Percentiles rank a stretch among this genome's conserved stretches.
phyloP scores from a whole-genome alignment of 2,888 invertebrate species.

The Nebria salina region DNA sequence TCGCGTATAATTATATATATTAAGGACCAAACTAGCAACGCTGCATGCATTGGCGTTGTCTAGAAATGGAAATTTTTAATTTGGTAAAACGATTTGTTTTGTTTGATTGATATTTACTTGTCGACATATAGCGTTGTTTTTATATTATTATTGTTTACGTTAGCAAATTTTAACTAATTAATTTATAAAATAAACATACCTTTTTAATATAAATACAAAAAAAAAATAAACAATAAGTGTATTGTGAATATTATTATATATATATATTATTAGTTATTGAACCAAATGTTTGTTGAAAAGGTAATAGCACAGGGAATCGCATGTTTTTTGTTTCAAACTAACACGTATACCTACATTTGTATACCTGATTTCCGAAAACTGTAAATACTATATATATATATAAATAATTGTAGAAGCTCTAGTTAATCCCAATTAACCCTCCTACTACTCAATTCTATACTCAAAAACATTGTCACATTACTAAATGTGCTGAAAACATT shows the following conservation, averaged over 20 bases:
- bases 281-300: slow-evolving; percentile 32
- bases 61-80: background rate
- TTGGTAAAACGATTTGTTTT: slow-evolving; percentile 4
- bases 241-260: slow-evolving; percentile 39
- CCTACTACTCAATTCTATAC: slow-evolving; percentile 15
- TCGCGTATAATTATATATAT: slow-evolving; percentile 59
- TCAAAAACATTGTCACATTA: slow-evolving; percentile 4
- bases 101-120: slow-evolving; percentile 35
- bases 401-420: slow-evolving; percentile 13
- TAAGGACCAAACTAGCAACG: slow-evolving; percentile 63
- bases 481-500: background rate
- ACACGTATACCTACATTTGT: slow-evolving; percentile 9
- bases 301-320: slow-evolving; percentile 30
- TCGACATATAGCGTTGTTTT: slow-evolving; percentile 44
- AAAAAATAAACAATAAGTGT: slow-evolving; percentile 25
- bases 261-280: slow-evolving; percentile 23
- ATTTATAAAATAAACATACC: slow-evolving; percentile 28
- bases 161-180: slow-evolving; percentile 44
- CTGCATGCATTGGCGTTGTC: slow-evolving; percentile 47
- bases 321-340: background rate
- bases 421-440: slow-evolving; percentile 5
- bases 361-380: background rate
- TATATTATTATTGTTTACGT: slow-evolving; percentile 38
- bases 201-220: background rate
- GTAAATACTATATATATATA: slow-evolving; percentile 12